These are phyloP conservation scores for Rotaria sp. DNA, from an alignment of 2,888 invertebrate genomes.

Conservation along the genomic window DNA sequence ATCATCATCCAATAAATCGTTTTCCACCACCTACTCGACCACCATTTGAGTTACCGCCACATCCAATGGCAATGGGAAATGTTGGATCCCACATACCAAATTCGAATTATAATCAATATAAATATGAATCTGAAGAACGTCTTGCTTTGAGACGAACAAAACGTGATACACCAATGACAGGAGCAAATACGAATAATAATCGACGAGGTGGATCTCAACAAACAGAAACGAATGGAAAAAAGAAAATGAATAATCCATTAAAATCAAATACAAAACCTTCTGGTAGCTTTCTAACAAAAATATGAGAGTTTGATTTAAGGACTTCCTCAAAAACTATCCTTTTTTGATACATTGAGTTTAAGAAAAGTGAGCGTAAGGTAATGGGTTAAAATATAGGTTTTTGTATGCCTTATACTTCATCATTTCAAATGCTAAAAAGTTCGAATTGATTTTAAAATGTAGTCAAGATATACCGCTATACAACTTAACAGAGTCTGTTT, in stretches of 20 bases:
- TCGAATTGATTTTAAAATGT: too few relatives aligned
- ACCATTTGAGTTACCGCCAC: neutral
- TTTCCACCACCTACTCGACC: neutral
- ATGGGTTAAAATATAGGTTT: too few relatives aligned
- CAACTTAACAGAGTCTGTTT: too few relatives aligned
- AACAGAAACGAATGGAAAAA: neutral
- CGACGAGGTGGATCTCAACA: neutral
- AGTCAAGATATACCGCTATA: too few relatives aligned
- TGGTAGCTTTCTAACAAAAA: too few relatives aligned
- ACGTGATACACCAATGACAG: neutral
- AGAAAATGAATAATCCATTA: neutral
- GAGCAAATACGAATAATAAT: neutral
- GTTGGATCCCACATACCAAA: neutral
- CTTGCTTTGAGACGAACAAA: neutral
- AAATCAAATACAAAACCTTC: neutral
- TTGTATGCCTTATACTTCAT: too few relatives aligned
- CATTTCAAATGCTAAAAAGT: too few relatives aligned
- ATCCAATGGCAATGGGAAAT: neutral
- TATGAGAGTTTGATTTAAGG: too few relatives aligned
- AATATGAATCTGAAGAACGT: conserved; percentile 8
- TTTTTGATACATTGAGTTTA: too few relatives aligned
- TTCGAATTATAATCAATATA: neutral
- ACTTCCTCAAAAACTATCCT: too few relatives aligned
- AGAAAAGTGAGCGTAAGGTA: too few relatives aligned
- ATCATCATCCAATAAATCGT: neutral